phyloP scores from a whole-genome alignment of 2,888 invertebrate species.

The Agonopterix heracliana region DNA sequence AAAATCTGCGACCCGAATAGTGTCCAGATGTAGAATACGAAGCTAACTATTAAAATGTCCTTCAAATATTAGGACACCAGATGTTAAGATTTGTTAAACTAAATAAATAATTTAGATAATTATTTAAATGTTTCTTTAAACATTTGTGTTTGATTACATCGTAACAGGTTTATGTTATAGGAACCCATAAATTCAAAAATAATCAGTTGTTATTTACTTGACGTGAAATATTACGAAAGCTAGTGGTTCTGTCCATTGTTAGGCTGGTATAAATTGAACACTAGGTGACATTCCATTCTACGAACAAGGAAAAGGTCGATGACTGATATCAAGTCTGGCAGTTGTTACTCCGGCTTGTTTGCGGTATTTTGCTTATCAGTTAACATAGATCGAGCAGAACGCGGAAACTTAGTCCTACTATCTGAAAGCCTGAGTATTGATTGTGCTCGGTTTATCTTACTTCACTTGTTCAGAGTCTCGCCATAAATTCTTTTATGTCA shows the following conservation, averaged over 20 bases:
- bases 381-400: slow-evolving; percentile 38
- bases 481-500: neutral
- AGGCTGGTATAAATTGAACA: too few relatives aligned
- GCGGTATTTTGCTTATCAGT: slow-evolving; percentile 30
- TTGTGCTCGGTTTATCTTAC: neutral
- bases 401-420: slow-evolving; percentile 37
- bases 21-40: too few relatives aligned
- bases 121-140: too few relatives aligned
- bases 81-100: slow-evolving; percentile 1
- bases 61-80: slow-evolving; percentile 1
- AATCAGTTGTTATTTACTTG: too few relatives aligned
- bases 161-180: too few relatives aligned
- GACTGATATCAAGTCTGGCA: slow-evolving; percentile 2
- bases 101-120: neutral
- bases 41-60: neutral
- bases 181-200: too few relatives aligned
- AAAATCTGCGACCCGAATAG: too few relatives aligned
- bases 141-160: too few relatives aligned
- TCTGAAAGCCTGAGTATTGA: slow-evolving; percentile 19
- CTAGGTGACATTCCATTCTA: neutral
- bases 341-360: slow-evolving; percentile 3
- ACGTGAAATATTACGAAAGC: too few relatives aligned
- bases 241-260: too few relatives aligned
- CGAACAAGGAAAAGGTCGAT: neutral
- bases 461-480: neutral